A percentile compares a stretch with the other conserved stretches of the same genome.
Evolutionary conservation across 1,140 invertebrate genomes (phyloP).

Genomic region (Ditylenchus dipsaci): DNA sequence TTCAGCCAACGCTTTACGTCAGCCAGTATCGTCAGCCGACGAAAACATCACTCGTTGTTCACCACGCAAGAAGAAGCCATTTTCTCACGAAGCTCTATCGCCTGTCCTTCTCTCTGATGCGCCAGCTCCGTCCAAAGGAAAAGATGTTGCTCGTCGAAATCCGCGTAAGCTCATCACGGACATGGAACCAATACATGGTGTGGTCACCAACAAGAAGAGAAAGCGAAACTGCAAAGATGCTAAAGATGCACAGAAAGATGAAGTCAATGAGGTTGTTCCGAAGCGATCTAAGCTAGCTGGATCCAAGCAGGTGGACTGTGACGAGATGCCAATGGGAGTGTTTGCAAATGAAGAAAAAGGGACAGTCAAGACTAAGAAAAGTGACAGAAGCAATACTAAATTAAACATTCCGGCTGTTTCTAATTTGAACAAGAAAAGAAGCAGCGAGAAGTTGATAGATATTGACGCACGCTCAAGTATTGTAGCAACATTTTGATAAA

Average conservation of each 20-base stretch:
- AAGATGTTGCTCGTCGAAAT: neutral
- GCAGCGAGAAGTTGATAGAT: too few relatives aligned
- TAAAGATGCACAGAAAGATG: neutral
- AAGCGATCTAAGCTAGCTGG: neutral
- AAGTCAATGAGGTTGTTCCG: neutral
- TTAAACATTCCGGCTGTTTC: too few relatives aligned
- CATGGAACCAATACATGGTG: neutral
- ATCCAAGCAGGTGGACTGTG: neutral
- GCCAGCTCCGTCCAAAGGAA: neutral
- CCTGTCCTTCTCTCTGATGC: neutral
- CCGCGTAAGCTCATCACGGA: neutral
- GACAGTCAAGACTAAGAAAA: too few relatives aligned
- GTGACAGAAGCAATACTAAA: too few relatives aligned
- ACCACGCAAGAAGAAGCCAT: neutral
- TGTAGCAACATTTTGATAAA: too few relatives aligned
- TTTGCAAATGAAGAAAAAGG: too few relatives aligned
- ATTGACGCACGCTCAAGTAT: too few relatives aligned
- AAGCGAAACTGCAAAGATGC: neutral
- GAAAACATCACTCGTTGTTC: neutral
- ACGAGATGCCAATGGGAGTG: too few relatives aligned
- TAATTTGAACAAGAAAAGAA: too few relatives aligned
- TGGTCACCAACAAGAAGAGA: constrained; percentile 1
- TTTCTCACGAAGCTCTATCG: neutral
- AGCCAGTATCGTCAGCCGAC: neutral
- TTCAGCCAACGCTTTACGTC: neutral